These are phyloP conservation scores for Petrocephalus zakoni DNA, from an alignment of 2,113 vertebrate genomes.

Conservation along the genomic window DNA sequence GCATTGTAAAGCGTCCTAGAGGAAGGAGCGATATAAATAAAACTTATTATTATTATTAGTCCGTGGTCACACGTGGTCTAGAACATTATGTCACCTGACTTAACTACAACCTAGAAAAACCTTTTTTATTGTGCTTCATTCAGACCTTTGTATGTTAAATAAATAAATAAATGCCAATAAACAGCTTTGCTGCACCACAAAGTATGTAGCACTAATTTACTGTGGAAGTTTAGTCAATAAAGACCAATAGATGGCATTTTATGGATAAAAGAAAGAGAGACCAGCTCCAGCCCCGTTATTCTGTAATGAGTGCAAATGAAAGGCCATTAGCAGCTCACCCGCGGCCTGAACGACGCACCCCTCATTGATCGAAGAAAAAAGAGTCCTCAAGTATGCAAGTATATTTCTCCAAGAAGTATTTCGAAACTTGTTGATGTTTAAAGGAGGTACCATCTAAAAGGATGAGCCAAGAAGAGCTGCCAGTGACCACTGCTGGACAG, in stretches of 20 bases:
- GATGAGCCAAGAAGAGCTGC: neutral
- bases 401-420: neutral
- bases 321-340: neutral
- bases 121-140: neutral
- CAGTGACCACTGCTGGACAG: neutral
- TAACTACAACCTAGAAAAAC: neutral
- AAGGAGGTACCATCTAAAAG: neutral
- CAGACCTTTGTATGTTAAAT: neutral
- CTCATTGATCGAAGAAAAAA: neutral
- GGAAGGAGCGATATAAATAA: too few species aligned
- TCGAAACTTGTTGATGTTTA: neutral
- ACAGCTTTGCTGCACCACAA: neutral
- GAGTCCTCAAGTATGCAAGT: neutral
- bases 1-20: too few species aligned
- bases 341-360: neutral
- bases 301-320: neutral
- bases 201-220: neutral
- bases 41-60: too few species aligned
- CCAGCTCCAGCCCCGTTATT: neutral
- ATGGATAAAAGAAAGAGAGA: neutral
- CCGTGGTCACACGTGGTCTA: neutral
- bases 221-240: constrained; percentile 1
- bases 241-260: neutral
- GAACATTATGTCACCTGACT: neutral
- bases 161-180: neutral